A percentile compares a stretch with the other conserved stretches of the same genome.
These are phyloP conservation scores for Orthosia cruda DNA, from an alignment of 2,888 invertebrate species.

Conservation along the genomic window DNA sequence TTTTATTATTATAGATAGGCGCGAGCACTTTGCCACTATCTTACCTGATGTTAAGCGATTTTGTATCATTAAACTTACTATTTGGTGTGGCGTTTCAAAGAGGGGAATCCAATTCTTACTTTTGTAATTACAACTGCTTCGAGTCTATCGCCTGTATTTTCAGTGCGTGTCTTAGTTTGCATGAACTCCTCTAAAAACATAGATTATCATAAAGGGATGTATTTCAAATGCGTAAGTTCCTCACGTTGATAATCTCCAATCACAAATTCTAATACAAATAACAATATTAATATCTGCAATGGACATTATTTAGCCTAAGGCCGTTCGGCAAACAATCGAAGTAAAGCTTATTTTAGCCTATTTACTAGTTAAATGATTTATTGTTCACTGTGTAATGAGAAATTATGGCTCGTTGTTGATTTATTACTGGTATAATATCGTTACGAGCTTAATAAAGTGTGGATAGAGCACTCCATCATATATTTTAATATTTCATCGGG, in stretches of 20 bases:
- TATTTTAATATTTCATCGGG: conserved; percentile 54
- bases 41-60: too few relatives aligned
- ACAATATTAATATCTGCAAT: conserved; percentile 26
- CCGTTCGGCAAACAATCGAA: conserved; percentile 43
- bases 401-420: conserved; percentile 63
- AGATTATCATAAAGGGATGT: neutral
- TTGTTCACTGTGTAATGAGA: conserved; percentile 67
- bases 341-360: conserved; percentile 61
- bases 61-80: neutral
- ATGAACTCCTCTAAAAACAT: neutral
- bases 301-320: conserved; percentile 23
- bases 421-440: conserved; percentile 56
- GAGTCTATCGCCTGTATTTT: neutral
- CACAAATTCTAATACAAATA: conserved; percentile 22
- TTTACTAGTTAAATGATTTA: conserved; percentile 73
- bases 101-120: neutral
- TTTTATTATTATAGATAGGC: too few relatives aligned
- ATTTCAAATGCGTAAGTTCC: neutral
- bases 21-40: too few relatives aligned
- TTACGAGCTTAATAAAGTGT: conserved; percentile 46
- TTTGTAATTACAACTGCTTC: too few relatives aligned
- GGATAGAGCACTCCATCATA: conserved; percentile 47
- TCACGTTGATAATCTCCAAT: neutral
- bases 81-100: neutral
- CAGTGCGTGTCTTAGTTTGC: neutral